Evolutionary conservation across 2,888 invertebrate species (phyloP).

Genomic region (Plebejus melissa): DNA sequence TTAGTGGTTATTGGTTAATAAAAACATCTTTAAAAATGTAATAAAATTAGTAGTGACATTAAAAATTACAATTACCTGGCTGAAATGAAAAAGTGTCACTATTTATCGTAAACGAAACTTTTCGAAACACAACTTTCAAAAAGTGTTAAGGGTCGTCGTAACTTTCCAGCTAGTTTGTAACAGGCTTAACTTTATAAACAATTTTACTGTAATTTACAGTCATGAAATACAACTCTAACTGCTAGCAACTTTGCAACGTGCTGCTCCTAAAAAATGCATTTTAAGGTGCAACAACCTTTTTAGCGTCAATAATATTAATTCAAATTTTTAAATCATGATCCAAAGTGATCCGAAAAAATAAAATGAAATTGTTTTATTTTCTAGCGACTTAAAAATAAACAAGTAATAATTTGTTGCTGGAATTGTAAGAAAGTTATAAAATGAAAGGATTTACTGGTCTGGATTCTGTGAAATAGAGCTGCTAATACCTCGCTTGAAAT

Average conservation of each 20-base stretch:
- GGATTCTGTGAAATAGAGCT: too few relatives aligned
- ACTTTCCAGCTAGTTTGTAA: constrained; percentile 12
- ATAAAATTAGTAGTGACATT: too few relatives aligned
- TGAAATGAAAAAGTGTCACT: not conserved
- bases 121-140: not conserved
- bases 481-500: too few relatives aligned
- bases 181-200: constrained; percentile 18
- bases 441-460: too few relatives aligned
- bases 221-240: constrained; percentile 15
- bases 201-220: constrained; percentile 22
- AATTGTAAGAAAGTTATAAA: too few relatives aligned
- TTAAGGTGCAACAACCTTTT: not conserved
- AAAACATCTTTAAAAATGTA: not conserved
- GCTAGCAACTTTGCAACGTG: not conserved
- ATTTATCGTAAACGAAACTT: constrained; percentile 3
- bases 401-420: too few relatives aligned
- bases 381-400: too few relatives aligned
- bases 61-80: not conserved
- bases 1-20: not conserved
- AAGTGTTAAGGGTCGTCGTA: constrained; percentile 9
- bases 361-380: too few relatives aligned
- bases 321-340: too few relatives aligned
- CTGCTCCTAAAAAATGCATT: not conserved
- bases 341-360: too few relatives aligned
- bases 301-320: not conserved